A percentile compares a stretch with the other conserved stretches of the same genome.
These are phyloP conservation scores for Drosophila macrothrix DNA, from an alignment of 2,888 invertebrate genomes.

Conservation along the genomic window DNA sequence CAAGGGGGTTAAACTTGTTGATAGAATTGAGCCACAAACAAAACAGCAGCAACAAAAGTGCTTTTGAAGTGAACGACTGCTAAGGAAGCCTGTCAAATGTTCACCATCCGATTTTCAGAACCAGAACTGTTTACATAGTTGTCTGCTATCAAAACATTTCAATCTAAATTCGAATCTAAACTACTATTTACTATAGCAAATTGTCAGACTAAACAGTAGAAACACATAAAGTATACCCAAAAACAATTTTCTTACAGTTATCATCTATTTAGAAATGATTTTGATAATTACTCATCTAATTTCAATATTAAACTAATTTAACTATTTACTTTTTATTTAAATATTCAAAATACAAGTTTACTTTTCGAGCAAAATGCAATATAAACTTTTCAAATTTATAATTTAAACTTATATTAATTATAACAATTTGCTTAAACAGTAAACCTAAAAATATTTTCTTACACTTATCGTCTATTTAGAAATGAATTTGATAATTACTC, in stretches of 20 bases:
- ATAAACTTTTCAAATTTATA: too few species aligned
- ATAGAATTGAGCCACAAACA: constrained; percentile 36
- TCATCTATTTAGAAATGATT: neutral
- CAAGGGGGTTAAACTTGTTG: constrained; percentile 62
- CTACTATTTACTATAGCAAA: neutral
- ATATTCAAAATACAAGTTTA: too few species aligned
- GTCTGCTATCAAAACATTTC: neutral
- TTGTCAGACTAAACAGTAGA: neutral
- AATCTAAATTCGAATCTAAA: neutral
- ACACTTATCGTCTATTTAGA: neutral
- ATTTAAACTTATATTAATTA: too few species aligned
- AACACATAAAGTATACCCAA: neutral
- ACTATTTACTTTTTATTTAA: neutral
- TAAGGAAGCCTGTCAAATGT: constrained; percentile 42
- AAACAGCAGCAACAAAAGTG: constrained; percentile 31
- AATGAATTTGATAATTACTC: too few species aligned
- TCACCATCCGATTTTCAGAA: neutral
- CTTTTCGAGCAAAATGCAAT: too few species aligned
- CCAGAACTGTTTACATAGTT: neutral
- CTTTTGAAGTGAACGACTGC: constrained; percentile 31
- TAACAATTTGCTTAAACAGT: too few species aligned
- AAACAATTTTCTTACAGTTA: neutral
- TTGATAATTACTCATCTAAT: neutral
- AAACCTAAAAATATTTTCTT: neutral
- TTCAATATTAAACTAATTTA: neutral